A percentile compares a stretch with the other conserved stretches of the same genome.
Conservation (phyloP, 2,113 vertebrate genomes). For the Sylvilagus bachmani region DNA sequence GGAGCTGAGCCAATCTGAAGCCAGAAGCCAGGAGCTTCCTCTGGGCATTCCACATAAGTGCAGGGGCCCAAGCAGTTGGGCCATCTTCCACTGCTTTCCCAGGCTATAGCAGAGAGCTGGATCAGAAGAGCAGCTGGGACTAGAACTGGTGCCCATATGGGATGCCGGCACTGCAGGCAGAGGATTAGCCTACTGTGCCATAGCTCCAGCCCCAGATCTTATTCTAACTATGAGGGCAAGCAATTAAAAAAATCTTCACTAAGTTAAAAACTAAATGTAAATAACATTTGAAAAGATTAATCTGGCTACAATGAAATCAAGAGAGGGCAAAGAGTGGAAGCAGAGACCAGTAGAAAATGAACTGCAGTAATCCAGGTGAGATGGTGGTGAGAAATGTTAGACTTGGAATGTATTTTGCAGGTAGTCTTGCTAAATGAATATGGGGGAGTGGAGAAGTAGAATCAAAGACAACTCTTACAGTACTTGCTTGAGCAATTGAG, state of each 20-base stretch:
- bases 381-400: neutral
- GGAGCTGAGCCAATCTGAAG: too few species aligned
- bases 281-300: neutral
- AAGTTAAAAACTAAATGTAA: neutral
- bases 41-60: too few species aligned
- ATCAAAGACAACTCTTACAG: neutral
- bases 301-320: neutral
- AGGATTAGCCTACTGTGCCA: too few species aligned
- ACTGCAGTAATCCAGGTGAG: neutral
- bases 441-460: neutral
- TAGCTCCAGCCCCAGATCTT: too few species aligned
- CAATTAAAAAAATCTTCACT: neutral
- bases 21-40: too few species aligned
- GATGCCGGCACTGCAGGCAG: too few species aligned
- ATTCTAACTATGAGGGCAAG: neutral
- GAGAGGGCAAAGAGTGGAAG: neutral
- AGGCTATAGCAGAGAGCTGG: too few species aligned
- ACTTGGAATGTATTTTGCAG: neutral
- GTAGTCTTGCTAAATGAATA: neutral
- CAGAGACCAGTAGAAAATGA: neutral
- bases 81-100: too few species aligned
- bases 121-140: too few species aligned
- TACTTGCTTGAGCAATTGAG: neutral
- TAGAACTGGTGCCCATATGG: too few species aligned
- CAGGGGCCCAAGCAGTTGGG: too few species aligned